Percentiles rank a stretch among this genome's conserved stretches.
Evolutionary conservation across 2,888 invertebrate genomes (phyloP).

Genomic region (Oasisia sp.): DNA sequence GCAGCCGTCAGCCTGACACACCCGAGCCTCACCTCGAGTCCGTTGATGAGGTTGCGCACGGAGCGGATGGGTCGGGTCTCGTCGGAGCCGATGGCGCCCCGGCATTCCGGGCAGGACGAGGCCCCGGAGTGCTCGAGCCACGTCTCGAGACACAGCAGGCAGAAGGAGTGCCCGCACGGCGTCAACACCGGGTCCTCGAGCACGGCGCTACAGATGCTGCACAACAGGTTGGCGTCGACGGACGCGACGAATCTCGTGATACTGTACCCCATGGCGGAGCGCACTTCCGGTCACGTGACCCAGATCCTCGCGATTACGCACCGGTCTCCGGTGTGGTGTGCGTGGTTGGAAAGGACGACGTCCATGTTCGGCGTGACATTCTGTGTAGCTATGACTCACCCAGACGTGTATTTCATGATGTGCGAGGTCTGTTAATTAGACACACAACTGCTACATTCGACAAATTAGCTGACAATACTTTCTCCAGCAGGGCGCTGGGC

Average conservation of each 20-base stretch:
- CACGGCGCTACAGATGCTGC: slow-evolving; percentile 59
- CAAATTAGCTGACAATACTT: not conserved
- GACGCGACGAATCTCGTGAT: slow-evolving; percentile 50
- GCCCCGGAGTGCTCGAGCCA: slow-evolving; percentile 25
- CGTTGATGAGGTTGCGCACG: slow-evolving; percentile 57
- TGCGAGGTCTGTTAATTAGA: not conserved
- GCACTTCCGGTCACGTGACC: not conserved
- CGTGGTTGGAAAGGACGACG: not conserved
- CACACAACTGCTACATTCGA: not conserved
- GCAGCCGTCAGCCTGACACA: not conserved
- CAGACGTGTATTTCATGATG: not conserved
- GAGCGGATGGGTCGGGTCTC: slow-evolving; percentile 54
- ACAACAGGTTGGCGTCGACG: slow-evolving; percentile 60
- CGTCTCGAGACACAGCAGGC: slow-evolving; percentile 35
- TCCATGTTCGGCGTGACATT: not conserved
- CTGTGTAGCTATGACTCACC: not conserved
- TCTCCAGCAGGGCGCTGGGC: not conserved
- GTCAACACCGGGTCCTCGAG: slow-evolving; percentile 60
- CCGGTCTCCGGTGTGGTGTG: no score
- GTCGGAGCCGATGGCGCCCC: slow-evolving; percentile 45
- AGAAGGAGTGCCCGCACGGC: slow-evolving; percentile 62
- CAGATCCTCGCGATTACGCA: not conserved
- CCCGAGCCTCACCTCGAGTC: slow-evolving; percentile 46
- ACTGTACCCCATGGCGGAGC: slow-evolving; percentile 52
- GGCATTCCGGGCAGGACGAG: slow-evolving; percentile 58